Conservation (phyloP, 2,113 vertebrate genomes). For the Carassius gibelio region DNA sequence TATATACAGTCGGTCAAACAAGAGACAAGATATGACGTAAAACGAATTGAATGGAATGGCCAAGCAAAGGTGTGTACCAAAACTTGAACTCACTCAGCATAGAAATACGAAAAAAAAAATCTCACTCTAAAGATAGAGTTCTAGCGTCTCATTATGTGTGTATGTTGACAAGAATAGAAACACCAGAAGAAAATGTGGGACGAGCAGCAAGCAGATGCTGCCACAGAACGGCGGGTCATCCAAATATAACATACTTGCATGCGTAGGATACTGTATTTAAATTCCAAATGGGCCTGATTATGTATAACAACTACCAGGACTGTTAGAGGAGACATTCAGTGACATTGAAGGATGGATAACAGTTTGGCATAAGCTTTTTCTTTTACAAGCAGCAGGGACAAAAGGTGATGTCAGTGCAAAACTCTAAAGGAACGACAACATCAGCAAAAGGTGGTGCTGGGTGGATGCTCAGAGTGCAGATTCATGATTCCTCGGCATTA, state of each 20-base stretch:
- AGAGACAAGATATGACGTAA: not conserved
- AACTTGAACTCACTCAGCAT: not conserved
- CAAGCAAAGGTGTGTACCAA: constrained; percentile 6
- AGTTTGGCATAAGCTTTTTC: constrained; percentile 46
- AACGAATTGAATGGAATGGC: not conserved
- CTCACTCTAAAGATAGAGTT: not conserved
- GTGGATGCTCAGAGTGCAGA: constrained; percentile 48
- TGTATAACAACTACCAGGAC: constrained; percentile 32
- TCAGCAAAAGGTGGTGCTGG: constrained; percentile 55
- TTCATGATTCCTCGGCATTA: constrained; percentile 40
- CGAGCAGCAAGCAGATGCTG: constrained; percentile 33
- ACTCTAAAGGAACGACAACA: constrained; percentile 36
- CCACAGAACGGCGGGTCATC: constrained; percentile 29
- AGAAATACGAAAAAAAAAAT: not conserved
- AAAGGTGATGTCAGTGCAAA: constrained; percentile 50
- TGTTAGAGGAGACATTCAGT: constrained; percentile 31
- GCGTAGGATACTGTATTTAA: constrained; percentile 30
- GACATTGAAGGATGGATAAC: constrained; percentile 47
- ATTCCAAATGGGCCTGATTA: constrained; percentile 27
- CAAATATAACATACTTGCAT: constrained; percentile 46
- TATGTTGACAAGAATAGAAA: constrained; percentile 40
- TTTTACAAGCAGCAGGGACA: constrained; percentile 46
- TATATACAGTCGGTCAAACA: not conserved
- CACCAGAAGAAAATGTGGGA: constrained; percentile 38
- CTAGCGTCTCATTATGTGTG: constrained; percentile 9